Conservation (phyloP, 2,113 vertebrate genomes). For the Lathamus discolor region DNA sequence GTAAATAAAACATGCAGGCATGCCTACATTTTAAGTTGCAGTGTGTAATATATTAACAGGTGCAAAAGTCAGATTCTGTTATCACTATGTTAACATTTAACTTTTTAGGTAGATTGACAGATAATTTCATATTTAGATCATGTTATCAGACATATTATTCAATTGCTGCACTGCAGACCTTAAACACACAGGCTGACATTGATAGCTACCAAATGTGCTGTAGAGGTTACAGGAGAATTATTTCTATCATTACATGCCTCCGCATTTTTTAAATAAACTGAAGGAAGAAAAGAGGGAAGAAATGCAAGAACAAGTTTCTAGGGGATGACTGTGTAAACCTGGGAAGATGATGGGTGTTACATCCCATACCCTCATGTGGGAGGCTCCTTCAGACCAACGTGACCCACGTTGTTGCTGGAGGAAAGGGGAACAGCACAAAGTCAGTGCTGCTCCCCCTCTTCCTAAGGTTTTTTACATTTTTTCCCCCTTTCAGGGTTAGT, state of each 20-base stretch:
- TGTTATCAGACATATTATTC: not conserved
- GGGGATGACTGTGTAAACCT: not conserved
- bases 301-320: not conserved
- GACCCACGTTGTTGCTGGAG: not conserved
- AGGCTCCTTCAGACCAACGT: not conserved
- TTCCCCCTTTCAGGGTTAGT: not conserved
- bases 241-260: not conserved
- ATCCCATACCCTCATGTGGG: rapidly evolving
- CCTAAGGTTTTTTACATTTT: not conserved
- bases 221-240: not conserved
- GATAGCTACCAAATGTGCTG: not conserved
- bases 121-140: constrained; percentile 24
- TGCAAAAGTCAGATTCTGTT: not conserved
- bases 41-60: not conserved
- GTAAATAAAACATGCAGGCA: not conserved
- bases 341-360: not conserved
- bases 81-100: not conserved
- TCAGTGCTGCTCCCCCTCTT: not conserved
- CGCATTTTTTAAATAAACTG: not conserved
- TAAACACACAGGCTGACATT: not conserved
- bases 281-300: not conserved
- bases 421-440: not conserved
- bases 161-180: not conserved
- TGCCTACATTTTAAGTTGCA: not conserved
- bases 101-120: not conserved